Evolutionary conservation across 2,888 invertebrate species (phyloP), one percentile per base, ranked within the genome.

Genomic region (Phengaris arion): DNA sequence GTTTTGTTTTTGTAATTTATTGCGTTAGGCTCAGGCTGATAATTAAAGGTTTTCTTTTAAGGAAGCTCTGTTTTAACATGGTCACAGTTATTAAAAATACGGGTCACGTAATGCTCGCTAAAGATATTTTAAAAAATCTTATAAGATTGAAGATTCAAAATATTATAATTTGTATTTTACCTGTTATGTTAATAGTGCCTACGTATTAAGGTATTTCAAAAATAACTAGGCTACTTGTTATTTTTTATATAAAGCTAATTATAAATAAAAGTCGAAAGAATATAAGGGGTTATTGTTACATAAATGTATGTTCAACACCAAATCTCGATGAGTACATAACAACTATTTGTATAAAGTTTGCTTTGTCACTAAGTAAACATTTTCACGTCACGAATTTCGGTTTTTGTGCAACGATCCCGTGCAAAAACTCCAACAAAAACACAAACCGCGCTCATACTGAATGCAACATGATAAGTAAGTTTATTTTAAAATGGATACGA

Each of bases 401-500:
- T 83, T 86, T 90, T 91, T 90, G 87, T 87, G 79, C 78, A 79
- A 82, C 81, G 85, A 86, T 88, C 87, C 86, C 85, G 86, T 86
- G 88, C 91, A 92, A 91, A 91, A 92, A 90, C 83, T 81, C 75
- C 76, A 68, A 87, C 87, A 91, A 92, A 91, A 91, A 91, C 85
- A 78, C 78, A 81, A 88, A 87, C 87, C 85, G 82, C 85, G 84
- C 81, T 77, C 80, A 82, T 80, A 82, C 84, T 83, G 82, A 85
- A 84, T 82, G 85, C 86, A 87, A 90, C 86, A 86, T 87, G 92
- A 92, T 92, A 91, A 90, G 89, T 92, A 90, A 89, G 90, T 92
- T 92, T 92, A 89, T 91, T 91, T 91, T 88, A 89, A 88, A 91
- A 91, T 79, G 81, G 82, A 83, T 82, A 84, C 86, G 86, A 83